phyloP scores from a whole-genome alignment of 2,797 vertebrate species.

The Cuculus canorus region DNA sequence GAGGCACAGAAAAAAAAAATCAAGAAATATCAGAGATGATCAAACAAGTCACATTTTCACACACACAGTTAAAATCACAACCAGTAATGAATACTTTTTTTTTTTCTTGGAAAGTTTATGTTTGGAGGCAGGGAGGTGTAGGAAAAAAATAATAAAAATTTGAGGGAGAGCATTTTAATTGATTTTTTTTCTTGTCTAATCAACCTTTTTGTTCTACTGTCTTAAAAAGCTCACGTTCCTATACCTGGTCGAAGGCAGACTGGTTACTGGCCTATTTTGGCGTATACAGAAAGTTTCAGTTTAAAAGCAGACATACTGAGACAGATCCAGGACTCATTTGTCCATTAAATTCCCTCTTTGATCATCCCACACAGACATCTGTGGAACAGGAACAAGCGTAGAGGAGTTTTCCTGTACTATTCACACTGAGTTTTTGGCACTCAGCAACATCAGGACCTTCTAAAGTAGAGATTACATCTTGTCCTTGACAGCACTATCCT shows the following conservation, averaged over 20 bases:
- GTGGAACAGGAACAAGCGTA: neutral
- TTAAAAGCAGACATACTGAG: neutral
- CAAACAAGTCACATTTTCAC: neutral
- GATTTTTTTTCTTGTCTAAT: neutral
- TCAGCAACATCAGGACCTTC: neutral
- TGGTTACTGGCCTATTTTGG: neutral
- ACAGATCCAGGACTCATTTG: neutral
- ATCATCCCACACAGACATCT: neutral
- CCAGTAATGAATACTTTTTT: fast-evolving
- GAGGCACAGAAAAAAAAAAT: neutral
- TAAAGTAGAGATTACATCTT: neutral
- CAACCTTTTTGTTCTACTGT: neutral
- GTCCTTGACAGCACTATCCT: neutral
- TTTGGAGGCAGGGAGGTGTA: fast-evolving
- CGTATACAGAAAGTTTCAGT: neutral
- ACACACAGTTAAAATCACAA: neutral
- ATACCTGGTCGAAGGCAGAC: neutral
- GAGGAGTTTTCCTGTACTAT: neutral
- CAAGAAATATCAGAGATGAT: neutral
- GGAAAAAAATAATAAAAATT: neutral
- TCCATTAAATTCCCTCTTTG: neutral
- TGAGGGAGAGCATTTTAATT: neutral
- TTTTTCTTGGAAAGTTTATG: neutral
- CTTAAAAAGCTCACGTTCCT: neutral
- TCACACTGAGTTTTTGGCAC: neutral